phyloP scores from a whole-genome alignment of 2,888 invertebrate species.

The Tricholauxania praeusta region DNA sequence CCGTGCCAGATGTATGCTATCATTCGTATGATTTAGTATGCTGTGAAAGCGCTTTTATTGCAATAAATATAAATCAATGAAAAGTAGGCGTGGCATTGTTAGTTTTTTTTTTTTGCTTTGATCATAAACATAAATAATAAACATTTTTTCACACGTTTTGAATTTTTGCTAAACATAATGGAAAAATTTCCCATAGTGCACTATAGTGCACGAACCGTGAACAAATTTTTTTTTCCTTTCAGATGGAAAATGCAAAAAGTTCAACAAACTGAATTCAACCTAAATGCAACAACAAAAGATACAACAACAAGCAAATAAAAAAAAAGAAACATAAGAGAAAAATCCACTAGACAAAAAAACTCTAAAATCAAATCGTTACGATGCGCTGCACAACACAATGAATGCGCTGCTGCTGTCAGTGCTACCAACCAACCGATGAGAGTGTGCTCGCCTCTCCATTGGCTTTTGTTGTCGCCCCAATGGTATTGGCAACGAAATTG shows the following conservation, averaged over 20 bases:
- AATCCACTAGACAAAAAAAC: not conserved
- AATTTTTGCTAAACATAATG: no score
- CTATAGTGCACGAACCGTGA: slow-evolving; percentile 11
- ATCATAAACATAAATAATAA: no score
- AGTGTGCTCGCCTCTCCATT: not conserved
- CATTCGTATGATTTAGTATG: no score
- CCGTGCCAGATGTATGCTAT: no score
- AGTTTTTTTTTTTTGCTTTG: no score
- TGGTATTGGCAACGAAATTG: slow-evolving; percentile 22
- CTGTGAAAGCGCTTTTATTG: no score
- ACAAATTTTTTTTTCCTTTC: not conserved
- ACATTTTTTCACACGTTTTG: no score
- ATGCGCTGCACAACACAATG: slow-evolving; percentile 6
- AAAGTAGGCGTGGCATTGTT: no score
- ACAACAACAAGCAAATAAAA: slow-evolving; percentile 8
- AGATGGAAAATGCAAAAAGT: slow-evolving; percentile 16
- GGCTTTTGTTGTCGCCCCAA: not conserved
- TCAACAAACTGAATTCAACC: slow-evolving; percentile 24
- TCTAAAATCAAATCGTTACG: slow-evolving; percentile 4
- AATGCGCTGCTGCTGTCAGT: not conserved
- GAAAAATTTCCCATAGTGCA: not conserved
- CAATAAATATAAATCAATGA: no score
- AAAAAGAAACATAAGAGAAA: no score
- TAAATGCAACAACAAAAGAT: slow-evolving; percentile 10
- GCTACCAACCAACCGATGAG: slow-evolving; percentile 13